phyloP scores from a whole-genome alignment of 2,797 vertebrate genomes.

The Urocyon cinereoargenteus region DNA sequence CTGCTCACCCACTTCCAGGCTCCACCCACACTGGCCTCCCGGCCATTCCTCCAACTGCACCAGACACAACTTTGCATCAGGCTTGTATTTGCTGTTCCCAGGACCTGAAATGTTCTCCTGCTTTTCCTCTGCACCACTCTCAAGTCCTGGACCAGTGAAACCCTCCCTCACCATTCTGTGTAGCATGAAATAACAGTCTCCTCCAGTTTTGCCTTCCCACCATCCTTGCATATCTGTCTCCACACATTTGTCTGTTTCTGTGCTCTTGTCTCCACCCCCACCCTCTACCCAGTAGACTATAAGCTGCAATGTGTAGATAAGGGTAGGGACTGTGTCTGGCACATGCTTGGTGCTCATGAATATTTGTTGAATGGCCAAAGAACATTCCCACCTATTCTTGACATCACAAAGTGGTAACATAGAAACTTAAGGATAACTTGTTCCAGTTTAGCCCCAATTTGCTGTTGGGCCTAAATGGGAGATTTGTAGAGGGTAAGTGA shows the following conservation, averaged over 20 bases:
- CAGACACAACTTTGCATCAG: background rate
- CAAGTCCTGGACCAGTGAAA: background rate
- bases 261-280: rapidly evolving
- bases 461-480: background rate
- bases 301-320: background rate
- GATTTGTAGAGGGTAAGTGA: background rate
- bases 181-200: background rate
- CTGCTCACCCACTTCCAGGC: background rate
- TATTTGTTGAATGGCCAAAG: background rate
- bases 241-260: background rate
- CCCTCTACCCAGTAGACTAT: background rate
- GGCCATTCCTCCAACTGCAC: background rate
- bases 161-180: too few relatives aligned
- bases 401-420: background rate
- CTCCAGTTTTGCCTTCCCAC: background rate
- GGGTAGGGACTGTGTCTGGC: background rate
- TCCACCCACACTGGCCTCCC: background rate
- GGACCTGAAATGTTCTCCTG: background rate
- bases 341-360: background rate
- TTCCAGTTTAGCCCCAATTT: background rate
- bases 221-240: background rate
- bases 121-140: background rate
- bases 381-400: background rate
- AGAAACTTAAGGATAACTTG: background rate
- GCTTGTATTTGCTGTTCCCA: background rate